A percentile compares a stretch with the other conserved stretches of the same genome.
Evolutionary conservation across 2,888 invertebrate species (phyloP).

Genomic region (Blastobasis lacticolella): DNA sequence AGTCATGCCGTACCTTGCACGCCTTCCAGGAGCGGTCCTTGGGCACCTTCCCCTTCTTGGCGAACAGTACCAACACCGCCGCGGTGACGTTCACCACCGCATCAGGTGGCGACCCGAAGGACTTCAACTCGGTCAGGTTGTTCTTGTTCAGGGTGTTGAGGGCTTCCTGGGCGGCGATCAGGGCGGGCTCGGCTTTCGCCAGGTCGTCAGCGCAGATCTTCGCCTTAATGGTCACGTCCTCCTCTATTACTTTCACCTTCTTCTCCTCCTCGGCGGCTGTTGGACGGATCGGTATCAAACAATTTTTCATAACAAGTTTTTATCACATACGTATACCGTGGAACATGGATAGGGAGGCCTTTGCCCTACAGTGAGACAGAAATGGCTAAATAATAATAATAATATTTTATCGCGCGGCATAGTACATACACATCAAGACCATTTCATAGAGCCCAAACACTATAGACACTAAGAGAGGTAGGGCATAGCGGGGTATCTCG

Average conservation of each 20-base stretch:
- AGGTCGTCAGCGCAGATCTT: constrained; percentile 92
- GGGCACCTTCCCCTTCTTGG: constrained; percentile 88
- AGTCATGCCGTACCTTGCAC: constrained; percentile 74
- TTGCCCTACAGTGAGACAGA: too few relatives aligned
- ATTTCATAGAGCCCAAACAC: too few relatives aligned
- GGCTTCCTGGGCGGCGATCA: constrained; percentile 91
- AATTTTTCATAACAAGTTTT: too few relatives aligned
- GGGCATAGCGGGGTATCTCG: too few relatives aligned
- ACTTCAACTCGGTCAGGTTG: constrained; percentile 94
- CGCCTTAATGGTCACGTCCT: constrained; percentile 88
- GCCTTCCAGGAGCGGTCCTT: constrained; percentile 95
- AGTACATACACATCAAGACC: too few relatives aligned
- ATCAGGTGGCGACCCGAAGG: constrained; percentile 92
- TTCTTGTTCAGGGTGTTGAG: constrained; percentile 94
- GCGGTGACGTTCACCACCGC: constrained; percentile 91
- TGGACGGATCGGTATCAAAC: too few relatives aligned
- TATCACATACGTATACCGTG: too few relatives aligned
- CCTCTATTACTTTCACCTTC: constrained; percentile 91
- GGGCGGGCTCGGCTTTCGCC: constrained; percentile 92
- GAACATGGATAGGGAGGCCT: too few relatives aligned
- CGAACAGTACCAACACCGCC: constrained; percentile 90
- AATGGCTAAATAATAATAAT: too few relatives aligned
- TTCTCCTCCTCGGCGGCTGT: constrained; percentile 87
- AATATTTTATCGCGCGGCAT: too few relatives aligned
- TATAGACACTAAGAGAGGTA: too few relatives aligned